These are phyloP conservation scores for Urocolius indicus DNA, from an alignment of 2,113 vertebrate genomes.

Conservation along the genomic window DNA sequence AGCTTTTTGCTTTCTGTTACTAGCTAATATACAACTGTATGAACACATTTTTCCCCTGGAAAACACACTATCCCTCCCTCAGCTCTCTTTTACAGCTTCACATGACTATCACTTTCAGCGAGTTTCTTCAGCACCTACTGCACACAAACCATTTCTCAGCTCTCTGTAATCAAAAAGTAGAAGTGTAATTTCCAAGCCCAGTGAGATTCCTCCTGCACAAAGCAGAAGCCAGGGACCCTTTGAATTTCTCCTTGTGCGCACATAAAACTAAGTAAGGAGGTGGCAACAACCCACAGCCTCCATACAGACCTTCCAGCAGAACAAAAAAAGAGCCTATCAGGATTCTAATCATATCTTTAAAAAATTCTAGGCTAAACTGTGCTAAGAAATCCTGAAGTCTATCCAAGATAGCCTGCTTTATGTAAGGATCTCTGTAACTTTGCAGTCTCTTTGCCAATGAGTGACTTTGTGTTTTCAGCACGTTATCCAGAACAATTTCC, in stretches of 20 bases:
- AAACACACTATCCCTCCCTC: not conserved
- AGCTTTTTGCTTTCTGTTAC: not conserved
- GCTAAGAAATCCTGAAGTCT: not conserved
- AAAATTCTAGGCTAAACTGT: not conserved
- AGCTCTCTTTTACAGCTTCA: not conserved
- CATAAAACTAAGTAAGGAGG: not conserved
- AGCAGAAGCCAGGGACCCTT: not conserved
- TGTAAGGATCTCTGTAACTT: not conserved
- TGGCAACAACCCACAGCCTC: not conserved
- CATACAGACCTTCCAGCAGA: not conserved
- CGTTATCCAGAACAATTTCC: not conserved
- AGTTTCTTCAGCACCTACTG: not conserved
- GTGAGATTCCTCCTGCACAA: not conserved
- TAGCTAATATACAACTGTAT: not conserved
- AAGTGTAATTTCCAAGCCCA: not conserved
- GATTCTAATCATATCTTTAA: not conserved
- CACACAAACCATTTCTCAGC: not conserved
- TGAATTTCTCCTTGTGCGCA: not conserved
- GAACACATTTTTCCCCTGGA: not conserved
- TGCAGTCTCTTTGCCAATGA: not conserved
- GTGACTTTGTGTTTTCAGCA: not conserved
- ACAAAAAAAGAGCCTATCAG: not conserved
- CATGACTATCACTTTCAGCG: not conserved
- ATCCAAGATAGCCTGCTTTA: not conserved
- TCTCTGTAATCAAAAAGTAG: not conserved